Conservation (phyloP, 1,140 invertebrate species). For the Bicyclus anynana region DNA sequence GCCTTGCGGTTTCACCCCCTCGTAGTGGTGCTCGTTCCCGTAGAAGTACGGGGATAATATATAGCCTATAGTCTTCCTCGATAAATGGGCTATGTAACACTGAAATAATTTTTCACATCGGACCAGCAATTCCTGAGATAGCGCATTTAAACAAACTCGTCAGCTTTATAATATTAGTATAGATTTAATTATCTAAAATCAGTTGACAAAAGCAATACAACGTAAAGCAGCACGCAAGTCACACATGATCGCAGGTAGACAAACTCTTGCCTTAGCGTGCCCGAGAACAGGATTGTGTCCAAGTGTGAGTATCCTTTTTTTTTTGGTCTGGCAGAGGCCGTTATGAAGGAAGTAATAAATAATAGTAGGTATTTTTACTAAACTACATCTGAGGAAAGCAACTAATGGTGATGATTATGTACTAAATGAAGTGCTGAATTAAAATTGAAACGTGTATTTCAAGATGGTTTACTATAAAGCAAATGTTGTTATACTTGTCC, state of each 20-base stretch:
- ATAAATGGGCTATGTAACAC: too few species aligned
- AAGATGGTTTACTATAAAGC: background rate
- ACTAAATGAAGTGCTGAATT: background rate
- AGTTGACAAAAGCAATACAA: slow-evolving; percentile 27
- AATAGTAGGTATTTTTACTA: slow-evolving; percentile 17
- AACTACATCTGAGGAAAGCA: background rate
- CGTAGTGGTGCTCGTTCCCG: too few species aligned
- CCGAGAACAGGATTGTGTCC: slow-evolving; percentile 60
- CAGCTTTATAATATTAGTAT: too few species aligned
- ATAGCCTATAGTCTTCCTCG: too few species aligned
- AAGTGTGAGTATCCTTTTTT: slow-evolving; percentile 46
- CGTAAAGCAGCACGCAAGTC: slow-evolving; percentile 50
- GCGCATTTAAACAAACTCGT: too few species aligned
- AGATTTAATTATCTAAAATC: slow-evolving; percentile 3
- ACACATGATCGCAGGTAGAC: slow-evolving; percentile 65
- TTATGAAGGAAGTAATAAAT: slow-evolving; percentile 60
- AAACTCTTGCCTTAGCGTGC: slow-evolving; percentile 36
- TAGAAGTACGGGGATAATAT: too few species aligned
- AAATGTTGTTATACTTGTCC: background rate
- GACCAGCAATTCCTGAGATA: too few species aligned
- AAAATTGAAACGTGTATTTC: background rate
- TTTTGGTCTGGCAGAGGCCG: slow-evolving; percentile 52
- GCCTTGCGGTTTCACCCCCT: too few species aligned
- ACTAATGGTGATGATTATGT: background rate
- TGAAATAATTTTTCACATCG: too few species aligned